phyloP scores from a whole-genome alignment of 2,113 vertebrate genomes.

The Illadopsis cleaveri region DNA sequence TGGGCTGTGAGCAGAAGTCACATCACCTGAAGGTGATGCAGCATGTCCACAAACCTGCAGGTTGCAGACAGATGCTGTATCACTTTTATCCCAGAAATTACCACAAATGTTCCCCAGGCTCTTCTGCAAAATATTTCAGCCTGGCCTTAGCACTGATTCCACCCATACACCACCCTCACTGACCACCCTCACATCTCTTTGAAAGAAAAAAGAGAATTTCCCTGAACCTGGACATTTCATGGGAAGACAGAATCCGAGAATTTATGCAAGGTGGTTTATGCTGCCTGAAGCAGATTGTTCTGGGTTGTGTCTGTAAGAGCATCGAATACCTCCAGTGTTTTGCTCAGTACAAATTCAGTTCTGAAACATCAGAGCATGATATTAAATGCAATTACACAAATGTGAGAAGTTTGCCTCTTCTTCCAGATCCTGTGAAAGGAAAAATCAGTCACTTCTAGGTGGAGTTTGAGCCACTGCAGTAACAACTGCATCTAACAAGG shows the following conservation, averaged over 20 bases:
- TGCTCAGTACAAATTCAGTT: not conserved
- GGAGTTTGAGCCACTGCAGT: not conserved
- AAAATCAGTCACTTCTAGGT: not conserved
- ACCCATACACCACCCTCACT: not conserved
- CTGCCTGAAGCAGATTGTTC: not conserved
- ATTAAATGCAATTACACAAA: not conserved
- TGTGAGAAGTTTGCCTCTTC: not conserved
- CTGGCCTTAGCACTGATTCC: not conserved
- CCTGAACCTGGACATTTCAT: not conserved
- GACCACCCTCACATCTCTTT: not conserved
- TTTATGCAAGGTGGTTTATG: not conserved
- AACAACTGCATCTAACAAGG: not conserved
- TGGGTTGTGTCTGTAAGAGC: rapidly evolving
- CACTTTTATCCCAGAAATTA: not conserved
- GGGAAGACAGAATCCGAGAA: not conserved
- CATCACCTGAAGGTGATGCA: not conserved
- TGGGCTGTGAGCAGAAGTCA: not conserved
- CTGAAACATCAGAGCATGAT: not conserved
- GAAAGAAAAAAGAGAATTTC: not conserved
- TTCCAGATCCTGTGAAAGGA: not conserved
- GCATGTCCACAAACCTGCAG: not conserved
- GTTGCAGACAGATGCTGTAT: not conserved
- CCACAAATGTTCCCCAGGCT: not conserved
- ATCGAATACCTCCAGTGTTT: not conserved
- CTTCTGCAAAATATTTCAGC: not conserved